Conservation (phyloP, 2,797 vertebrate genomes). For the Apodemus agrarius region DNA sequence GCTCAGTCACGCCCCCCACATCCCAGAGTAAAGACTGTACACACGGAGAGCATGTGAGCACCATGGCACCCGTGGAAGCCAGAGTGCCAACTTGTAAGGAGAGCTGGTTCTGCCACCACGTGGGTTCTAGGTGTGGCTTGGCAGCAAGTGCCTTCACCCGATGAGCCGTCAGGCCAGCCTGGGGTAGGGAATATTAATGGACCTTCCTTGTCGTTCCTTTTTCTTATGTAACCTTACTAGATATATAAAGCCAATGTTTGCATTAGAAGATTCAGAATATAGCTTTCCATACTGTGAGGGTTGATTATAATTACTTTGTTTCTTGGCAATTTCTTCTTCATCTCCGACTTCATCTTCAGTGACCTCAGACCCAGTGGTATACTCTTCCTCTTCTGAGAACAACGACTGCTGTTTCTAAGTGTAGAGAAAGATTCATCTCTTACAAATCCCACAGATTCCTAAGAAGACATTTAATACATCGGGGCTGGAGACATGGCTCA, state of each 20-base stretch:
- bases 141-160: background rate
- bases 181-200: background rate
- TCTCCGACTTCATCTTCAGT: conserved; percentile 99
- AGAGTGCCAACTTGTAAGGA: background rate
- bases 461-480: conserved; percentile 3
- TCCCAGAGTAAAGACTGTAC: too few relatives aligned
- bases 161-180: background rate
- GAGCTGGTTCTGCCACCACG: background rate
- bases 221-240: background rate
- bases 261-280: conserved; percentile 11
- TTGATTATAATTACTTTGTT: conserved; percentile 89
- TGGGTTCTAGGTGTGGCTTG: background rate
- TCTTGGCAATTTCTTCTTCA: conserved; percentile 97
- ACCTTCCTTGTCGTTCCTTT: background rate
- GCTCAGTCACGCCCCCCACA: background rate
- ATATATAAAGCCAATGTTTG: conserved; percentile 32
- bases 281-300: background rate
- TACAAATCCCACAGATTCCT: conserved; percentile 21
- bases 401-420: conserved; percentile 94
- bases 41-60: background rate
- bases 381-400: conserved; percentile 97
- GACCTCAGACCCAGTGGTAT: conserved; percentile 98
- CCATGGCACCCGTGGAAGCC: background rate
- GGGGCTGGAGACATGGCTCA: background rate
- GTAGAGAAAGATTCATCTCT: background rate